These are phyloP conservation scores for Stegostoma tigrinum DNA, from an alignment of 2,113 vertebrate genomes.

Conservation along the genomic window DNA sequence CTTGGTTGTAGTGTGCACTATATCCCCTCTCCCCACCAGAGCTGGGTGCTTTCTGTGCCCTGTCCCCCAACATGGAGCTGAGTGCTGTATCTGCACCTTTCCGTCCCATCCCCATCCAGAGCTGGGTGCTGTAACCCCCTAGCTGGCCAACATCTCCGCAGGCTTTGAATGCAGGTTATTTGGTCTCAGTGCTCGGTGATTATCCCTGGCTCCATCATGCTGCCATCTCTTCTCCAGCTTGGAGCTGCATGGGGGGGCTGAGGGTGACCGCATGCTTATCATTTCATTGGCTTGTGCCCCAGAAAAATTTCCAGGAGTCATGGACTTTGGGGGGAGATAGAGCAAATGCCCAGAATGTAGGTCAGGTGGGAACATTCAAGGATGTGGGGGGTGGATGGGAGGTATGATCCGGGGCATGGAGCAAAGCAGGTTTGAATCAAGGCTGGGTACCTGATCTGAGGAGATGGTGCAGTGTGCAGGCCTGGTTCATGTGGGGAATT, in stretches of 20 bases:
- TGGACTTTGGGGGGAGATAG: not conserved
- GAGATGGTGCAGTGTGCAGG: conserved; percentile 43
- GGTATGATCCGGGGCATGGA: no score
- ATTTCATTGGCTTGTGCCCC: conserved; percentile 36
- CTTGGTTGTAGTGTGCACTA: no score
- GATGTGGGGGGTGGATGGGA: not conserved
- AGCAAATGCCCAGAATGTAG: not conserved
- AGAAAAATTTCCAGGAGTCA: not conserved
- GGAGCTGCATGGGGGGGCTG: not conserved
- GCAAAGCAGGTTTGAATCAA: no score
- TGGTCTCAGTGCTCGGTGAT: conserved; percentile 22
- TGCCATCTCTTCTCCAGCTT: no score
- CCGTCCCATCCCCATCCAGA: conserved; percentile 38
- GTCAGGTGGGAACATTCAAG: not conserved
- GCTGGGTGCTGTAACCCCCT: no score
- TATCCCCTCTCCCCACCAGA: no score
- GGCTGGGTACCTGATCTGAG: not conserved
- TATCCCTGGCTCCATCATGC: not conserved
- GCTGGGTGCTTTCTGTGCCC: no score
- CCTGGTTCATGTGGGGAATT: not conserved
- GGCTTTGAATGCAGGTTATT: conserved; percentile 41
- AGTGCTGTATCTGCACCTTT: not conserved
- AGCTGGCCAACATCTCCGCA: conserved; percentile 41
- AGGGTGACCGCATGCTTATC: not conserved
- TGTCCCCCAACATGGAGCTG: conserved; percentile 34